Base-by-base conservation (phyloP, 1,140 invertebrate species). In the Diachasma alloeum region DNA sequence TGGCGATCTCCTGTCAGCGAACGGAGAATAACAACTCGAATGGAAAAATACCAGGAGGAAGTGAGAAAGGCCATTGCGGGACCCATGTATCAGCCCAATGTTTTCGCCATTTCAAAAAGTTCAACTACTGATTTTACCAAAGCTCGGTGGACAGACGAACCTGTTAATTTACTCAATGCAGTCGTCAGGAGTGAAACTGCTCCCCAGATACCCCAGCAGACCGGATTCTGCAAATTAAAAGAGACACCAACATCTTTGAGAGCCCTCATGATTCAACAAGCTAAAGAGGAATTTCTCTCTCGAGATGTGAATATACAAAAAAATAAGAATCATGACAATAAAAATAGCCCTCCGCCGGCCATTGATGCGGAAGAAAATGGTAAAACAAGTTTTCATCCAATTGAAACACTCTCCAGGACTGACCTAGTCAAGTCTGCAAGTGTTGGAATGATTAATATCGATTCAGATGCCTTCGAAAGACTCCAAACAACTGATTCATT, bases 371-470 rank as follows among this genome's bases (percentile, higher is more conserved):
- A n/a, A n/a, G n/a, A 72, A 8, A 56, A 44, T 46, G 0, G 31
- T 2, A 9, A 72, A 72, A 37, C 76, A 9, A 10, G 17, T 42
- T 17, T 42, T 9, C 4, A 48, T 13, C 24, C 42, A 37, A 4
- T 67, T 9, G 13, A 67, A 42, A 74, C 11, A 26, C 11, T 72
- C 15, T 11, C 75, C 9, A 74, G 75, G 17, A 22, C 77, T 4
- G 80, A 88, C 10, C 83, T 93, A 3, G 91, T 92, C 0, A 93
- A 94, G 81, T 94, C 93, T 26, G 92, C 93, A 1, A 94, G 93
- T 79, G 93, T 92, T 0, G 93, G 93, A 11, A 94, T 94, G 91
- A 94, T 95, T 63, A 93, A 93, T 76, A 87, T 93, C 0, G 92
- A 93, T 74, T 83, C 89, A 15, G 89, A 91, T 10, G 88, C 91